These are phyloP conservation scores for Calyptomena viridis DNA, from an alignment of 2,113 vertebrate genomes.

Conservation along the genomic window DNA sequence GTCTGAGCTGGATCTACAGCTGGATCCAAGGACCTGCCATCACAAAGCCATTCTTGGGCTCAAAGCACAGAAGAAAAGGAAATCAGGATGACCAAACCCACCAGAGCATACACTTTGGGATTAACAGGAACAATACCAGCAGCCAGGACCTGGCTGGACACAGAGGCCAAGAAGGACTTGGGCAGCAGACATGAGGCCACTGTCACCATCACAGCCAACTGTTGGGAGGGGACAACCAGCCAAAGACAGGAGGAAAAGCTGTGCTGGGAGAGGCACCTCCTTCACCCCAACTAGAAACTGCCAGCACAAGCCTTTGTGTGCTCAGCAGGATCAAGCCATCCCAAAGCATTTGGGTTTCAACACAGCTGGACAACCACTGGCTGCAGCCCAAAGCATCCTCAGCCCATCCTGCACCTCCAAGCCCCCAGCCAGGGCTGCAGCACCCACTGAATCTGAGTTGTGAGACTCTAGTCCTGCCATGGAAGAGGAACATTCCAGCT, in stretches of 20 bases:
- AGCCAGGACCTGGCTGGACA: background rate
- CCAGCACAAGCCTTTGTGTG: background rate
- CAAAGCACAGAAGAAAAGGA: background rate
- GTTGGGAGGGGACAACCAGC: background rate
- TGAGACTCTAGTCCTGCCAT: background rate
- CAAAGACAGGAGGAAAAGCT: background rate
- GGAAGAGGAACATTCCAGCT: background rate
- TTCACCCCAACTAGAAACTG: background rate
- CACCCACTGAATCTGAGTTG: accelerated
- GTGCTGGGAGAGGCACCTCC: background rate
- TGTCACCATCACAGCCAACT: background rate
- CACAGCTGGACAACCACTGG: accelerated
- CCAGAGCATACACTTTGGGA: background rate
- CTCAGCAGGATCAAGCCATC: background rate
- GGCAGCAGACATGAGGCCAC: background rate
- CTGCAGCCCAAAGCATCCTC: background rate
- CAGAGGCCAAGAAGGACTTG: background rate
- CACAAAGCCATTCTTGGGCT: background rate
- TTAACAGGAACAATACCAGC: background rate
- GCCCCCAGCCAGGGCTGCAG: background rate
- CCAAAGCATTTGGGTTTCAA: background rate
- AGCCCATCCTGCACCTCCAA: background rate
- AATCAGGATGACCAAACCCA: background rate
- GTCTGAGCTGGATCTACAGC: background rate
- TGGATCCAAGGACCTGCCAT: background rate